Evolutionary conservation across 2,797 vertebrate species (phyloP).

Genomic region (Hybognathus amarus): DNA sequence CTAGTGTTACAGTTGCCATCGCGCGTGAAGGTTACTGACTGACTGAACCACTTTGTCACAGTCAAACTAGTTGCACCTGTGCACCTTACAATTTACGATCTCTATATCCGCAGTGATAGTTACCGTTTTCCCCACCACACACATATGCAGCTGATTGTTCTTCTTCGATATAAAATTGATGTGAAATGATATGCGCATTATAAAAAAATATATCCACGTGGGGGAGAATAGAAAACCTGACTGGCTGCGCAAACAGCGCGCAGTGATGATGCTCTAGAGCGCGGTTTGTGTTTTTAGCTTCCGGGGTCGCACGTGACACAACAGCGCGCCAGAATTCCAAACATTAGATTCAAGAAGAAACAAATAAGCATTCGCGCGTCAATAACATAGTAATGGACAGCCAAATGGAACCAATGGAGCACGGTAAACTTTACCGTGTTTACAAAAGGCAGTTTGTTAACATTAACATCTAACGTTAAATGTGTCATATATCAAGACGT

Average conservation of each 20-base stretch:
- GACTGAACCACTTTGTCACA: not conserved
- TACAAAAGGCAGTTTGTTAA: not conserved
- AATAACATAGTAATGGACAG: not conserved
- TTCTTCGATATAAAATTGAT: not conserved
- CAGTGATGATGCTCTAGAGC: not conserved
- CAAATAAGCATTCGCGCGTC: not conserved
- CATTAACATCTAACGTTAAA: too few species aligned
- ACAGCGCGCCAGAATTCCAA: slow-evolving; percentile 27
- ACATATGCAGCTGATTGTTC: not conserved
- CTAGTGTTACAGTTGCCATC: not conserved
- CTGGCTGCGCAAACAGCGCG: slow-evolving; percentile 15
- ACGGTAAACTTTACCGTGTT: slow-evolving; percentile 24
- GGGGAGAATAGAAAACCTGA: not conserved
- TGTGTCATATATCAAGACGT: not conserved
- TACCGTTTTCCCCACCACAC: not conserved
- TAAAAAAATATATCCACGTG: not conserved
- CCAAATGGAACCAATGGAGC: not conserved
- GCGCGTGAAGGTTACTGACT: not conserved
- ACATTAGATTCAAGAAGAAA: not conserved
- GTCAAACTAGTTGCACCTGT: not conserved
- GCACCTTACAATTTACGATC: not conserved
- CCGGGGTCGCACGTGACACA: slow-evolving; percentile 58
- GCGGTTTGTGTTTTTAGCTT: slow-evolving; percentile 62
- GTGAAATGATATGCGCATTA: not conserved
- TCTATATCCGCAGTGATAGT: not conserved